Percentiles rank a stretch among this genome's conserved stretches.
Conservation (phyloP, 2,888 invertebrate genomes). For the Metacarcinus magister region DNA sequence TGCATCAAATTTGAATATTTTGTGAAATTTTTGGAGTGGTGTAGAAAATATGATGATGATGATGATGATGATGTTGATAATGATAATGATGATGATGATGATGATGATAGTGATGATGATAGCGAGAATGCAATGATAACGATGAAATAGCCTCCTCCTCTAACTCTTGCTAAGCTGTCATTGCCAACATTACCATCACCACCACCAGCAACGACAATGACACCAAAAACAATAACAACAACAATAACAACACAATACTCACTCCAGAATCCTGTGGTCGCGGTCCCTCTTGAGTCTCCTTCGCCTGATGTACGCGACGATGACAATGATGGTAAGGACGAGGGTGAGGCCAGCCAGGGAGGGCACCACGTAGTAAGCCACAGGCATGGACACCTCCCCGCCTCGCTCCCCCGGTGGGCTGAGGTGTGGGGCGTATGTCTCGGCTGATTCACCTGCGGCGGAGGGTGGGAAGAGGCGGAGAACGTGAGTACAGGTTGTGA, state of each 20-base stretch:
- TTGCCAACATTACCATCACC: neutral
- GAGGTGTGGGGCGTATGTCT: slow-evolving; percentile 77
- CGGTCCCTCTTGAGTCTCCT: slow-evolving; percentile 77
- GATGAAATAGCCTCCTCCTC: neutral
- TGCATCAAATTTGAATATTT: too few species aligned
- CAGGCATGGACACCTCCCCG: slow-evolving; percentile 57
- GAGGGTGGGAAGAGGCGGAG: neutral
- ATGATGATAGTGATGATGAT: slow-evolving; percentile 31
- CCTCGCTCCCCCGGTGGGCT: slow-evolving; percentile 74
- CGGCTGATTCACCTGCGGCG: slow-evolving; percentile 77
- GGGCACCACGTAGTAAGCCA: slow-evolving; percentile 80
- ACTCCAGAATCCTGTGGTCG: slow-evolving; percentile 80
- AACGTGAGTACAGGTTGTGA: neutral
- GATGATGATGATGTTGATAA: slow-evolving; percentile 56
- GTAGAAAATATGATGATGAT: neutral
- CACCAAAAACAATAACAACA: neutral
- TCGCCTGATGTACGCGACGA: slow-evolving; percentile 75
- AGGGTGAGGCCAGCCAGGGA: slow-evolving; percentile 77
- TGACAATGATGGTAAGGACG: slow-evolving; percentile 77
- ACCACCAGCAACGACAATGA: neutral
- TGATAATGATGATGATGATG: slow-evolving; percentile 18
- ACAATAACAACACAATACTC: neutral
- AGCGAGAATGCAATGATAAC: neutral
- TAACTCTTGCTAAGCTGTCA: too few species aligned
- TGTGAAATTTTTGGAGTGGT: too few species aligned